phyloP scores from a whole-genome alignment of 2,113 vertebrate species.

The Thalassarche chlororhynchos region DNA sequence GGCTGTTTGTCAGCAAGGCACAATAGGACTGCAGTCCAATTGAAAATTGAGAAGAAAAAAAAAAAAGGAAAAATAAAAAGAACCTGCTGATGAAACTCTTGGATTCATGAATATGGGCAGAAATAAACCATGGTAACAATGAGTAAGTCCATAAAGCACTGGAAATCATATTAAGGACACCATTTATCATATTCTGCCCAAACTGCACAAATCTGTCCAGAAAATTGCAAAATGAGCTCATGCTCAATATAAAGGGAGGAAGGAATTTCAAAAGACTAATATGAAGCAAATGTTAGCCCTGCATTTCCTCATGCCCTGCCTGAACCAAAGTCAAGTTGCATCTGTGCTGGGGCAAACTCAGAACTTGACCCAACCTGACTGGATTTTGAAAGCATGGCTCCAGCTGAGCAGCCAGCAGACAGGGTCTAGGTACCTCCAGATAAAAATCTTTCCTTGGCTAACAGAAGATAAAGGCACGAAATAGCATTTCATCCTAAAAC shows the following conservation, averaged over 20 bases:
- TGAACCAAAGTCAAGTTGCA: background rate
- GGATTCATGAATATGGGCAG: background rate
- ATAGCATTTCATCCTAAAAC: background rate
- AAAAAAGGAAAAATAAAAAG: background rate
- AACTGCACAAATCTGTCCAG: constrained; percentile 3
- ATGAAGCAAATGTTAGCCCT: background rate
- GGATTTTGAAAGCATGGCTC: background rate
- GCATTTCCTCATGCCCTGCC: background rate
- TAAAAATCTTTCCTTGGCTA: background rate
- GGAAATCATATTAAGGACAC: background rate
- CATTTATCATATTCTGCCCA: background rate
- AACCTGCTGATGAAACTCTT: background rate
- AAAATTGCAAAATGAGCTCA: constrained; percentile 34
- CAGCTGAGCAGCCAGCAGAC: background rate
- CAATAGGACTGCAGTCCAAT: background rate
- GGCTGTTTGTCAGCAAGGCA: background rate
- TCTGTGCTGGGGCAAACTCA: background rate
- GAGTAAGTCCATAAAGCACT: background rate
- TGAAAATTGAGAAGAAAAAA: background rate
- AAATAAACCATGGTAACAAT: background rate
- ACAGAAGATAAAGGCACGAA: background rate
- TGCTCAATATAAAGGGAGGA: background rate
- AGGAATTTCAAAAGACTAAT: background rate
- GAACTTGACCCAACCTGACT: background rate
- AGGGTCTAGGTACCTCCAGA: background rate